phyloP scores from a whole-genome alignment of 2,113 vertebrate species.

The Ginglymostoma cirratum region DNA sequence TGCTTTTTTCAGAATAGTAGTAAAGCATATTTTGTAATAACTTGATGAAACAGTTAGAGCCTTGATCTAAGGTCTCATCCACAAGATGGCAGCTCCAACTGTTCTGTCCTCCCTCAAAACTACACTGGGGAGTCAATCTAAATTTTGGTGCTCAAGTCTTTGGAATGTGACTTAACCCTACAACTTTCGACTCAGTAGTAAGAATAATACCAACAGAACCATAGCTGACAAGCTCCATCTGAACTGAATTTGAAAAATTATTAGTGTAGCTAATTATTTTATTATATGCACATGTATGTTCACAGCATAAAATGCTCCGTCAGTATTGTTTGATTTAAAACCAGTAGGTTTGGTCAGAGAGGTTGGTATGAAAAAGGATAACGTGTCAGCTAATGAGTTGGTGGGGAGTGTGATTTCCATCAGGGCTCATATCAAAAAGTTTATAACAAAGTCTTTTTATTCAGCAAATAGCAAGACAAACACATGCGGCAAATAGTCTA shows the following conservation, averaged over 20 bases:
- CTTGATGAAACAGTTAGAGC: not conserved
- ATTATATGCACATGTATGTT: not conserved
- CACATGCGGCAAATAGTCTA: not conserved
- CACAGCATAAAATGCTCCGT: not conserved
- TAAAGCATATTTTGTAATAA: not conserved
- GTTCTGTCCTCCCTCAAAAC: not conserved
- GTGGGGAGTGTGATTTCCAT: not conserved
- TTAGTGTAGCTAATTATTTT: not conserved
- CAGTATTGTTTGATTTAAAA: not conserved
- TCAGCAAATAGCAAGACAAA: not conserved
- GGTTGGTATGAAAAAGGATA: not conserved
- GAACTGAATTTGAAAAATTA: not conserved
- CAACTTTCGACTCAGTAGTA: not conserved
- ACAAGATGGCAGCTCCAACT: not conserved
- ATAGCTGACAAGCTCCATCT: not conserved
- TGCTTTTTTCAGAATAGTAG: not conserved
- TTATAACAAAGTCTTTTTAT: not conserved
- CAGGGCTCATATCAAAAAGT: not conserved
- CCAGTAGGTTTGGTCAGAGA: not conserved
- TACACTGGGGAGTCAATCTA: not conserved
- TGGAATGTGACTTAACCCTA: not conserved
- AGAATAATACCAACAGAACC: too few species aligned
- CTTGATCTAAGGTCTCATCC: not conserved
- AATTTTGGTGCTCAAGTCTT: not conserved
- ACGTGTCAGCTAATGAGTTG: not conserved